Evolutionary conservation across 2,113 vertebrate genomes (phyloP).

Genomic region (Odontophorus gujanensis): DNA sequence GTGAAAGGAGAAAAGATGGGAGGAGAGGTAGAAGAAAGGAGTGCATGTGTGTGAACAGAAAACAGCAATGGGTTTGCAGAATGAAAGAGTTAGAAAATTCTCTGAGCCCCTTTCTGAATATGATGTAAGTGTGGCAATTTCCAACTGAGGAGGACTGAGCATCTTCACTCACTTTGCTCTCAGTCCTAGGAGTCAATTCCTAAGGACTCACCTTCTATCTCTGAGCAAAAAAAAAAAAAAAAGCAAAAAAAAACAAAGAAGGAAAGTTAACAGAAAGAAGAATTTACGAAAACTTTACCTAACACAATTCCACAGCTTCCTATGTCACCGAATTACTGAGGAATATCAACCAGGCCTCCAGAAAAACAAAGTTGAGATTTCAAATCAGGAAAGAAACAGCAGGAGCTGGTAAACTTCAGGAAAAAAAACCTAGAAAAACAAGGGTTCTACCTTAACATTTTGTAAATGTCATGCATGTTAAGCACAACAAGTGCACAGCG

Average conservation of each 20-base stretch:
- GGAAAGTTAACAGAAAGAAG: not conserved
- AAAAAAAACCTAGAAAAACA: not conserved
- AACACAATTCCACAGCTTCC: not conserved
- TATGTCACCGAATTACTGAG: not conserved
- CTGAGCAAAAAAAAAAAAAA: not conserved
- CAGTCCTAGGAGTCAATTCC: not conserved
- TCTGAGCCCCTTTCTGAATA: not conserved
- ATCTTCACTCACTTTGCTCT: fast-evolving
- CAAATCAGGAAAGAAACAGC: not conserved
- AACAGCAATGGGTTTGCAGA: not conserved
- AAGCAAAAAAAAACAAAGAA: too few species aligned
- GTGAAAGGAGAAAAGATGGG: not conserved
- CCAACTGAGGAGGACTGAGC: not conserved
- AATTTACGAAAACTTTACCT: not conserved
- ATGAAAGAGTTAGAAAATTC: not conserved
- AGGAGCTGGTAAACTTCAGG: not conserved
- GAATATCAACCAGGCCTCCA: fast-evolving
- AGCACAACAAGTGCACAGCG: not conserved
- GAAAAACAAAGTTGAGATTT: not conserved
- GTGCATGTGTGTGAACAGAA: fast-evolving
- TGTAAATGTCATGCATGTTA: not conserved
- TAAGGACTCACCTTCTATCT: not conserved
- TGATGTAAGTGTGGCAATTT: fast-evolving
- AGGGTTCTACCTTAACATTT: not conserved
- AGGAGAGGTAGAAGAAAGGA: not conserved